Evolutionary conservation across 2,113 vertebrate genomes (phyloP).

Genomic region (Sylvilagus bachmani): DNA sequence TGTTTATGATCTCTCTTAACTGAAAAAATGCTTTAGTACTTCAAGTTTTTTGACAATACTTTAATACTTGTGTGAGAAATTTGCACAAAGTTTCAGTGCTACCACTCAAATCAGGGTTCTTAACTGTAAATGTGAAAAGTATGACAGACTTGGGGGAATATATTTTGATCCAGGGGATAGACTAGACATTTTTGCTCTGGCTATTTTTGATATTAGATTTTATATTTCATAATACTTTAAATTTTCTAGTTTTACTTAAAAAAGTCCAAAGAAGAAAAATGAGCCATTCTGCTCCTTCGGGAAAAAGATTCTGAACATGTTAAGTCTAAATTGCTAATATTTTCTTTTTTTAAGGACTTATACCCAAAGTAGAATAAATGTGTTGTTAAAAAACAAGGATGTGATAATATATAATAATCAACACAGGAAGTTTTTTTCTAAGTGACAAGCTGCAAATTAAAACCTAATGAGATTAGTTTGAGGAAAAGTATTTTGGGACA

Average conservation of each 20-base stretch:
- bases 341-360: conserved; percentile 61
- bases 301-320: conserved; percentile 28
- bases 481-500: neutral
- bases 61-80: conserved; percentile 45
- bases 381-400: neutral
- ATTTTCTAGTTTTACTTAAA: neutral
- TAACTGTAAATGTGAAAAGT: neutral
- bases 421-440: neutral
- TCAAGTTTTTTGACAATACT: conserved; percentile 56
- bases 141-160: neutral
- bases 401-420: neutral
- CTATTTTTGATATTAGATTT: conserved; percentile 57
- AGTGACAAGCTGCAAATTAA: neutral
- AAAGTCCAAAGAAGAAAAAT: neutral
- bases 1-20: too few relatives aligned
- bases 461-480: neutral
- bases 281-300: neutral
- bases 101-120: conserved; percentile 37
- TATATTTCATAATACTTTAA: conserved; percentile 56
- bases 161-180: neutral
- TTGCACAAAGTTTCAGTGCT: conserved; percentile 37
- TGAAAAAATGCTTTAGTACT: too few relatives aligned
- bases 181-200: conserved; percentile 56
- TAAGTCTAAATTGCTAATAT: conserved; percentile 12
- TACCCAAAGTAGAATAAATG: conserved; percentile 23